A percentile compares a stretch with the other conserved stretches of the same genome.
Conservation (phyloP, 2,113 vertebrate species). For the Austrofundulus limnaeus region DNA sequence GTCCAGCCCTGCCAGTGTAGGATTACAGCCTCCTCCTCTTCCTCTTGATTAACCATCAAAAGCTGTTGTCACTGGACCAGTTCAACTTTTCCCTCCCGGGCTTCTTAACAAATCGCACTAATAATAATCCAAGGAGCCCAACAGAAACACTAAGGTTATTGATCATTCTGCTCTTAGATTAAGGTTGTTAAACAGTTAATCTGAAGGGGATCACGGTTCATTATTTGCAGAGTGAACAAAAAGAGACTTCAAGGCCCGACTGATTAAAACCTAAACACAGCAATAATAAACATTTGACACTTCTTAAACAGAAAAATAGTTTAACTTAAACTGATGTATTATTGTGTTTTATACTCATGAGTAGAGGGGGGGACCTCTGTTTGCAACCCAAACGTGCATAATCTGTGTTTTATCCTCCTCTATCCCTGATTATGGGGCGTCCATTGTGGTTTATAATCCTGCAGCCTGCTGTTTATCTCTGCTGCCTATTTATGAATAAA, state of each 20-base stretch:
- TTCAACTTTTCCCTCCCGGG: background rate
- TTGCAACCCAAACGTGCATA: background rate
- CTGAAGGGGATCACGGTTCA: no score
- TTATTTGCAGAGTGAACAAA: no score
- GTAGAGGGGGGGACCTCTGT: background rate
- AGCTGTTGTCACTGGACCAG: slow-evolving; percentile 1
- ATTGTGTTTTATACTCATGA: background rate
- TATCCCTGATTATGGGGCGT: slow-evolving; percentile 10
- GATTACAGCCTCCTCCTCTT: slow-evolving; percentile 62
- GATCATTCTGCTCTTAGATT: no score
- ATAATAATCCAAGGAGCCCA: background rate
- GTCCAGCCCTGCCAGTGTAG: slow-evolving; percentile 58
- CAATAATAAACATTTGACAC: background rate
- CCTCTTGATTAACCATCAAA: slow-evolving; percentile 32
- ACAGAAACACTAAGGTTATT: no score
- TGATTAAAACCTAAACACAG: no score
- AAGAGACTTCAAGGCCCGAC: no score
- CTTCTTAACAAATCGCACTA: background rate
- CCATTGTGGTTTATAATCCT: slow-evolving; percentile 15
- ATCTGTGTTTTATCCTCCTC: slow-evolving; percentile 4
- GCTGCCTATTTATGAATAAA: background rate
- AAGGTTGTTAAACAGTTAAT: no score
- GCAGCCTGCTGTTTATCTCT: background rate
- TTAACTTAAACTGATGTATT: background rate
- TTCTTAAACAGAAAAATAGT: background rate